These are phyloP conservation scores for Desmodus rotundus DNA, from an alignment of 2,113 vertebrate genomes.

Conservation along the genomic window DNA sequence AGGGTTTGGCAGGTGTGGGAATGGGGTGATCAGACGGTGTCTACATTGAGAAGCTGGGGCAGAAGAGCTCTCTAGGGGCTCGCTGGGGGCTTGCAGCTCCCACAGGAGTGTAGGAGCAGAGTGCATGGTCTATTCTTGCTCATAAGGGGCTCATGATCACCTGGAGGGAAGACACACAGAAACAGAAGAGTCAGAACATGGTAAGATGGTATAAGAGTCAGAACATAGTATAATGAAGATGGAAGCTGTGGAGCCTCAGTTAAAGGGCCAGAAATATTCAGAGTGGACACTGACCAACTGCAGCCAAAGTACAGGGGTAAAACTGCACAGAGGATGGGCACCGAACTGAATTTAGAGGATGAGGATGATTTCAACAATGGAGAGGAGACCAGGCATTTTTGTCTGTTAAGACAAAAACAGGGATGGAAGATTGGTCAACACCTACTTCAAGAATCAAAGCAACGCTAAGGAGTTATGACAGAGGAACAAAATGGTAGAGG, in stretches of 20 bases:
- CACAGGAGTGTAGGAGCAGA: background rate
- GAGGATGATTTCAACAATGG: background rate
- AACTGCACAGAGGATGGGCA: background rate
- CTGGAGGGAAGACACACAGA: background rate
- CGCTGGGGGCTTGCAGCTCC: background rate
- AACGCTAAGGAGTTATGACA: background rate
- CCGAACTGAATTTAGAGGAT: background rate
- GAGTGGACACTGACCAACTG: background rate
- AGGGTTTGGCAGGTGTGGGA: background rate
- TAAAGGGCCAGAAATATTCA: background rate
- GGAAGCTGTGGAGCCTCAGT: background rate
- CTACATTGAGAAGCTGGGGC: background rate
- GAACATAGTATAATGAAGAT: background rate
- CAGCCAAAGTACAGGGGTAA: fast-evolving
- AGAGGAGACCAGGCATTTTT: background rate
- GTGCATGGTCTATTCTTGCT: fast-evolving
- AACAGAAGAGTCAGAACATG: background rate
- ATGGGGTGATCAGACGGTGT: background rate
- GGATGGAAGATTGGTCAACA: background rate
- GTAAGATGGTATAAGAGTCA: background rate
- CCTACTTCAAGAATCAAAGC: background rate
- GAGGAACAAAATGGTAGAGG: background rate
- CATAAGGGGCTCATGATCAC: background rate
- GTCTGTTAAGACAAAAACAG: background rate
- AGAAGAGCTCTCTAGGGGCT: background rate